Percentiles rank a stretch among this genome's conserved stretches.
Conservation (phyloP, 2,113 vertebrate genomes). For the Paralichthys olivaceus region DNA sequence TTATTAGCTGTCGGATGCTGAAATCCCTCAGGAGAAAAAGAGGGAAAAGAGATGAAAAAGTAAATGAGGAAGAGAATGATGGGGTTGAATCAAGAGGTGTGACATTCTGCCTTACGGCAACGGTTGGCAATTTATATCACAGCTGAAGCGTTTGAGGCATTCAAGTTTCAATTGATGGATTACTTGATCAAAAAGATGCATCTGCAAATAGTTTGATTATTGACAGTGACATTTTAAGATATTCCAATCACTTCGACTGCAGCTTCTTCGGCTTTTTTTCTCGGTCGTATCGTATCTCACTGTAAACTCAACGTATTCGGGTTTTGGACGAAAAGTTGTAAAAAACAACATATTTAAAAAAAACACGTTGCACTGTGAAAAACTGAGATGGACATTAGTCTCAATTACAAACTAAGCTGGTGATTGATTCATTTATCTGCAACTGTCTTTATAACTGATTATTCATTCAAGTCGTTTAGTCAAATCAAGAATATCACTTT, state of each 20-base stretch:
- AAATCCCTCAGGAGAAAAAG: constrained; percentile 44
- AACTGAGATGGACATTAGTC: background rate
- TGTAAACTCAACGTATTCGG: no score
- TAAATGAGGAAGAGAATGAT: constrained; percentile 26
- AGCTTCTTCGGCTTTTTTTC: background rate
- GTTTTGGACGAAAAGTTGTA: background rate
- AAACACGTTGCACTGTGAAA: background rate
- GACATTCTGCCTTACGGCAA: constrained; percentile 61
- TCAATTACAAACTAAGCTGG: no score
- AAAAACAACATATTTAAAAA: background rate
- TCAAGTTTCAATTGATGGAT: background rate
- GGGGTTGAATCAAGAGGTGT: constrained; percentile 58
- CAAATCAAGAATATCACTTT: background rate
- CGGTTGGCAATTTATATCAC: constrained; percentile 47
- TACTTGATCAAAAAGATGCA: background rate
- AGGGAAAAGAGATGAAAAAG: constrained; percentile 34
- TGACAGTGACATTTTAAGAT: background rate
- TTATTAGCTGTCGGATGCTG: constrained; percentile 47
- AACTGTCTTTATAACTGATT: background rate
- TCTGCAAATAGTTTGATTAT: background rate
- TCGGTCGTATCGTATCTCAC: no score
- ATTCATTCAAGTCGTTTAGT: background rate
- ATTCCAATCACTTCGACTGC: background rate
- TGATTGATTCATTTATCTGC: background rate
- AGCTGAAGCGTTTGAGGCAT: constrained; percentile 31